A percentile compares a stretch with the other conserved stretches of the same genome.
These are phyloP conservation scores for Heliconius aoede DNA, from an alignment of 2,888 invertebrate species.

Conservation along the genomic window DNA sequence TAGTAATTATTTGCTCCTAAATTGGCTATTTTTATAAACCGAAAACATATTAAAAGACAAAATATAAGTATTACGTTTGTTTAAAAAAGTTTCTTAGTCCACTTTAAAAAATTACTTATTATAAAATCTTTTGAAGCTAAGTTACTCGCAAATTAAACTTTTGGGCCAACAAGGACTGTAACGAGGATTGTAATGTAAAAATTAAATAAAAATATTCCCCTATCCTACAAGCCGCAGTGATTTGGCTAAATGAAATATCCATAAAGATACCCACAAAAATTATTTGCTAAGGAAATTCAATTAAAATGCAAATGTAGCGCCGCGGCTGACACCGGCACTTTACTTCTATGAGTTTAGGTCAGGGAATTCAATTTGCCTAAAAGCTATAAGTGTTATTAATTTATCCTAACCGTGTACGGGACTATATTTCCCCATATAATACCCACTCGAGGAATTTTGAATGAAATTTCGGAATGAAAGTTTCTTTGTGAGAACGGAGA, in stretches of 20 bases:
- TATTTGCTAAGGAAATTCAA: conserved; percentile 38
- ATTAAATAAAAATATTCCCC: neutral
- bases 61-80: too few species aligned
- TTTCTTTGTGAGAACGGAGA: too few species aligned
- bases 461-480: too few species aligned
- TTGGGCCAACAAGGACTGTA: neutral
- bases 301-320: conserved; percentile 40
- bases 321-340: conserved; percentile 14
- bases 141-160: neutral
- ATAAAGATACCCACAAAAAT: conserved; percentile 32
- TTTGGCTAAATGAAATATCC: conserved; percentile 21
- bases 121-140: neutral
- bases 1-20: too few species aligned
- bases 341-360: conserved; percentile 18
- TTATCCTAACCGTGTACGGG: too few species aligned
- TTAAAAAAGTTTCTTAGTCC: neutral
- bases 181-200: neutral
- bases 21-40: too few species aligned
- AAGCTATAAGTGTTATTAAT: neutral
- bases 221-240: neutral
- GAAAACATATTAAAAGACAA: too few species aligned
- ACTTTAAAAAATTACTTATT: neutral
- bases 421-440: too few species aligned
- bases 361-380: conserved; percentile 15
- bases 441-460: too few species aligned